A percentile compares a stretch with the other conserved stretches of the same genome.
phyloP scores from a whole-genome alignment of 2,888 invertebrate species.

The Patella ulyssiponensis region DNA sequence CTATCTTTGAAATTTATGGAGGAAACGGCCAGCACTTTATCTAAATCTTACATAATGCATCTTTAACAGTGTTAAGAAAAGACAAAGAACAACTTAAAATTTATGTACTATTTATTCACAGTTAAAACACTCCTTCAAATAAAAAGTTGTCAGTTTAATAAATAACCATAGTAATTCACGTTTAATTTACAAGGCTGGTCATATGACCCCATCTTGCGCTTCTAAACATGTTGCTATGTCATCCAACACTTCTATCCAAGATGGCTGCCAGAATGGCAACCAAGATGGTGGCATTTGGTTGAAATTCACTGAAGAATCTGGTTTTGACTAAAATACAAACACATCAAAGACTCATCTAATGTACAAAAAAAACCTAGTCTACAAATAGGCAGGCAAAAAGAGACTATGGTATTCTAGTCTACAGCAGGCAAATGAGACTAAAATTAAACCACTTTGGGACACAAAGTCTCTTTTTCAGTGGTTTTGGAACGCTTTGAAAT shows the following conservation, averaged over 20 bases:
- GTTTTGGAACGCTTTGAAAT: constrained; percentile 9
- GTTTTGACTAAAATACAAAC: constrained; percentile 9
- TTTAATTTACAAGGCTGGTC: too few relatives aligned
- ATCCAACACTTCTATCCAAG: too few relatives aligned
- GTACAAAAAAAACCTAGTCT: constrained; percentile 13
- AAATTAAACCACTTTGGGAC: too few relatives aligned
- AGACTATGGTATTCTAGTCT: constrained; percentile 11
- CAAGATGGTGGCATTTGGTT: constrained; percentile 7
- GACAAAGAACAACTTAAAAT: not conserved
- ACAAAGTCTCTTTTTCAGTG: not conserved
- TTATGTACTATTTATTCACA: constrained; percentile 11
- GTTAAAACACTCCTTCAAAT: constrained; percentile 9
- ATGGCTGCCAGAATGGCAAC: not conserved
- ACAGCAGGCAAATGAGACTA: constrained; percentile 1
- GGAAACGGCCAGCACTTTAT: too few relatives aligned
- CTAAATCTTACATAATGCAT: too few relatives aligned
- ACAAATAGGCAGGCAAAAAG: not conserved
- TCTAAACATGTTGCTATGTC: too few relatives aligned
- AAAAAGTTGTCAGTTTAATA: constrained; percentile 5
- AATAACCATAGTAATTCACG: too few relatives aligned
- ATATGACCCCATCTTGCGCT: too few relatives aligned
- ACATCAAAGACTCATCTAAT: constrained; percentile 7
- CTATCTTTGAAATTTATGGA: too few relatives aligned
- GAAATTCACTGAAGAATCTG: not conserved
- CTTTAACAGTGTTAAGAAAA: not conserved